phyloP scores from a whole-genome alignment of 2,888 invertebrate genomes.

The Ormyrus labotus region DNA sequence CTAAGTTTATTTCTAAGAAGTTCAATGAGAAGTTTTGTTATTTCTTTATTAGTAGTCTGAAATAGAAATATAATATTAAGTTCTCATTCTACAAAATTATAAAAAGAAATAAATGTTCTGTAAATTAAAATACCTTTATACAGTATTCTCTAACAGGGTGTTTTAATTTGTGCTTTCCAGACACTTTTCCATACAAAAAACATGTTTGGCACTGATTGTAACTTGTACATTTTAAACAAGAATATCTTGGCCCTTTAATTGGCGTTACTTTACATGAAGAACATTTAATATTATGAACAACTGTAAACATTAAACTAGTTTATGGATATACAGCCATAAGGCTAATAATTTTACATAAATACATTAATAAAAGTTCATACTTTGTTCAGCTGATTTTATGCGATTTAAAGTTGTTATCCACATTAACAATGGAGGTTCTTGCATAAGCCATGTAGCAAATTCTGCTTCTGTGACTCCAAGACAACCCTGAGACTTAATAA shows the following conservation, averaged over 20 bases:
- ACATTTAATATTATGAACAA: conserved; percentile 80
- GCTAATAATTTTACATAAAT: too few species aligned
- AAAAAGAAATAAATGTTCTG: not conserved
- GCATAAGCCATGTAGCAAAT: conserved; percentile 84
- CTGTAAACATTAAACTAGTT: conserved; percentile 67
- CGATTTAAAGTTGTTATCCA: conserved; percentile 83
- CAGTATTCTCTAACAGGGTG: conserved; percentile 84
- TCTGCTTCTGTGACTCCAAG: conserved; percentile 82
- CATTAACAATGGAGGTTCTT: conserved; percentile 80
- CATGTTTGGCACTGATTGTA: conserved; percentile 84
- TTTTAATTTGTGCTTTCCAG: conserved; percentile 80
- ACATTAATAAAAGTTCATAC: conserved; percentile 67
- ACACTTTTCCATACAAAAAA: conserved; percentile 80
- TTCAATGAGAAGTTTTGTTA: conserved; percentile 71
- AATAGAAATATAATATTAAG: conserved; percentile 37
- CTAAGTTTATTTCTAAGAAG: conserved; percentile 72
- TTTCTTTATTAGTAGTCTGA: conserved; percentile 71
- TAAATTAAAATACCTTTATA: conserved; percentile 71
- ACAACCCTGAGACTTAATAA: conserved; percentile 81
- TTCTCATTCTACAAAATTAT: not conserved
- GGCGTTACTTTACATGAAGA: conserved; percentile 80
- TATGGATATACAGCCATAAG: conserved; percentile 13
- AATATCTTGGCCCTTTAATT: conserved; percentile 80
- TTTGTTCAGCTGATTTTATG: conserved; percentile 79
- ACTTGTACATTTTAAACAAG: conserved; percentile 81